Conservation (phyloP, 2,113 vertebrate genomes). For the Excalfactoria chinensis region DNA sequence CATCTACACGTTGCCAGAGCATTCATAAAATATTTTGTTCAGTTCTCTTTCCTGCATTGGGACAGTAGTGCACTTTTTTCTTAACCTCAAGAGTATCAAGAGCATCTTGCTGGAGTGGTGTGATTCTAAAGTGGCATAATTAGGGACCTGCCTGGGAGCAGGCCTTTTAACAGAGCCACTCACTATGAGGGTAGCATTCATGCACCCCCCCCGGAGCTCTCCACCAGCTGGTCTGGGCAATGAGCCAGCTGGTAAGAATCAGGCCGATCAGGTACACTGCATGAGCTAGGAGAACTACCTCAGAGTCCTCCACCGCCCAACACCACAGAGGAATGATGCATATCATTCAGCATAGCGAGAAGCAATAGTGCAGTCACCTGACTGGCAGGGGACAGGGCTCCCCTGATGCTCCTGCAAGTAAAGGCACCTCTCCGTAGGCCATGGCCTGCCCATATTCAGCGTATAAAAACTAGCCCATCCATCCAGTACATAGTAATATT, state of each 20-base stretch:
- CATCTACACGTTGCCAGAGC: background rate
- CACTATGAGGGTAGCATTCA: slow-evolving; percentile 47
- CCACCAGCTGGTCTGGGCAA: slow-evolving; percentile 56
- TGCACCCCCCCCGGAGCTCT: slow-evolving; percentile 27
- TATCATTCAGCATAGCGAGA: rapidly evolving
- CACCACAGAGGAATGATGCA: background rate
- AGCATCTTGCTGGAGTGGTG: slow-evolving; percentile 30
- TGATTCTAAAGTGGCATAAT: slow-evolving; percentile 20
- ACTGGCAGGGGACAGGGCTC: background rate
- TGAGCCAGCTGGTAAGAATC: slow-evolving; percentile 30
- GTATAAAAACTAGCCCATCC: background rate
- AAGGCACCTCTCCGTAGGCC: background rate
- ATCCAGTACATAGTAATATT: background rate
- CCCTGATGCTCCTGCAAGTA: background rate
- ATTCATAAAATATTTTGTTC: background rate
- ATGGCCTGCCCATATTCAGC: background rate
- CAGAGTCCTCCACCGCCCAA: background rate
- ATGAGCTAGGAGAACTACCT: slow-evolving; percentile 5
- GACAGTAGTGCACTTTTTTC: background rate
- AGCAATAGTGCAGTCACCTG: rapidly evolving
- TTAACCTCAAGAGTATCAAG: slow-evolving; percentile 36
- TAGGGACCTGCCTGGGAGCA: slow-evolving; percentile 48
- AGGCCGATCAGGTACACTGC: background rate
- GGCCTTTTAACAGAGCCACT: slow-evolving; percentile 16
- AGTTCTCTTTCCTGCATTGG: background rate